Conservation (phyloP, 2,113 vertebrate genomes). For the Mus pahari region DNA sequence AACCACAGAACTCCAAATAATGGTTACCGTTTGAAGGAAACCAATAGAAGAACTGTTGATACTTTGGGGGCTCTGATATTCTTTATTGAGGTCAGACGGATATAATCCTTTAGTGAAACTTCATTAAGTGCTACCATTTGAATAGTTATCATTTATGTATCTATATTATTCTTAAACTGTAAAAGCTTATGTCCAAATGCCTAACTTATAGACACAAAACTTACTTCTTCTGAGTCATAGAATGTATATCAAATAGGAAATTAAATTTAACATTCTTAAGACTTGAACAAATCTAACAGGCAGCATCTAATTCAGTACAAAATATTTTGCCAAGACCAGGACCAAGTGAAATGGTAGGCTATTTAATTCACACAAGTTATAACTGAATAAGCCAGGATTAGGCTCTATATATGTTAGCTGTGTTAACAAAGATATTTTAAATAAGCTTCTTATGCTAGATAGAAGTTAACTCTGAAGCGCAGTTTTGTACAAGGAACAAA, state of each 20-base stretch:
- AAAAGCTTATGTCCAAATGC: background rate
- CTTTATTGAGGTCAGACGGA: background rate
- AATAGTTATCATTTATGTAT: background rate
- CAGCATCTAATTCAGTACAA: background rate
- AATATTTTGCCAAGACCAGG: constrained; percentile 26
- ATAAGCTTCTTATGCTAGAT: constrained; percentile 37
- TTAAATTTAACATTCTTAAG: constrained; percentile 49
- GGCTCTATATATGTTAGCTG: constrained; percentile 46
- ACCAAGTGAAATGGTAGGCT: constrained; percentile 27
- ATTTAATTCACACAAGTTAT: constrained; percentile 47
- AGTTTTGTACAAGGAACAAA: constrained; percentile 51
- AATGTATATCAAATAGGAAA: constrained; percentile 32
- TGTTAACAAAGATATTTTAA: constrained; percentile 60
- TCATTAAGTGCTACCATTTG: background rate
- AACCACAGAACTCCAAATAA: background rate
- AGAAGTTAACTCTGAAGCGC: constrained; percentile 32
- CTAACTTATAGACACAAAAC: constrained; percentile 20
- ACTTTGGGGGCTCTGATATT: background rate
- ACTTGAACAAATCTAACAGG: constrained; percentile 33
- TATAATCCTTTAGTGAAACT: constrained; percentile 2
- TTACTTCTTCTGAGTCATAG: constrained; percentile 5
- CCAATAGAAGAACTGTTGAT: background rate
- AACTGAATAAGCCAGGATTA: constrained; percentile 50
- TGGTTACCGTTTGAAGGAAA: background rate
- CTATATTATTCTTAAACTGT: background rate